Evolutionary conservation across 1,140 invertebrate species (phyloP), one percentile per base, ranked within the genome.

Genomic region (Adoxophyes honmai): DNA sequence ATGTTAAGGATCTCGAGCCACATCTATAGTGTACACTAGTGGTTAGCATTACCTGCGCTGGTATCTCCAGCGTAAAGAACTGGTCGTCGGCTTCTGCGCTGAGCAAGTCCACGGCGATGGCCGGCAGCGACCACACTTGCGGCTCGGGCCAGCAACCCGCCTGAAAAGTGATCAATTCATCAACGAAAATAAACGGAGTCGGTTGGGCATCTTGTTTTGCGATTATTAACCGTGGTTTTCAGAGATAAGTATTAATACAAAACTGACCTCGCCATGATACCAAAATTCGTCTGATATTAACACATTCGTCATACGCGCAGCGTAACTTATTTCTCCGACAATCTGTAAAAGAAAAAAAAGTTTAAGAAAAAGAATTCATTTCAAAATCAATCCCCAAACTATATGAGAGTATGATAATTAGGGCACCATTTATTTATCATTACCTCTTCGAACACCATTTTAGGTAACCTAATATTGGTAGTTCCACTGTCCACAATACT

Each of bases 401-500:
- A n/a, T n/a, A n/a, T n/a, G n/a, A n/a, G n/a, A n/a, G n/a, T n/a
- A n/a, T n/a, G n/a, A n/a, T n/a, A n/a, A n/a, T n/a, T n/a, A n/a
- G n/a, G n/a, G n/a, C n/a, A n/a, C n/a, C n/a, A n/a, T 52, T 52
- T 35, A 52, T 7, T 11, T 34, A 15, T 18, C 11, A 60, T 21
- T 66, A 82, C 84, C 70, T 80, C 62, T 68, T 67, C 70, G 67
- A 77, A 86, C 34, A 84, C 57, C 13, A 52, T 51, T 61, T 86
- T 73, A 6, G 81, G 84, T 34, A 87, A 58, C 55, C 78, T 75
- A 54, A 87, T 86, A 67, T 84, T 80, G 15, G 84, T 87, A 9
- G 84, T 87, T 1, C 84, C 84, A 48, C 81, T 84, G 38, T 87
- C 84, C 7, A 86, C 75, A 42, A 87, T 87, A 62, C 81, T 84